phyloP scores from a whole-genome alignment of 2,888 invertebrate genomes.

The Dasysyrphus albostriatus region DNA sequence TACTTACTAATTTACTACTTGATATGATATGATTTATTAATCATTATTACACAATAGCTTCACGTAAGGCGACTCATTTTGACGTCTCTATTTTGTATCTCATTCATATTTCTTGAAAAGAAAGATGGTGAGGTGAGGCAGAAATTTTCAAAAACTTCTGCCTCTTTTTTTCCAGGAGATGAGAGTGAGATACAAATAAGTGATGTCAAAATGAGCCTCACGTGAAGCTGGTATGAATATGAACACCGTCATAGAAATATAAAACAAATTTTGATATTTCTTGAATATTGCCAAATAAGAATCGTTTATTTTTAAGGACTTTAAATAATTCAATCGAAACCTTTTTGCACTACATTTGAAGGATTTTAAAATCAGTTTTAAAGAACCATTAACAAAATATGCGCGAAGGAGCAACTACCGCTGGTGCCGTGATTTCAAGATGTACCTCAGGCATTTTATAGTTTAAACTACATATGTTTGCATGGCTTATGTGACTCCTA shows the following conservation, averaged over 20 bases:
- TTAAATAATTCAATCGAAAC: background rate
- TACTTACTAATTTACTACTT: slow-evolving; percentile 8
- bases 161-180: no score
- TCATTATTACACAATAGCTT: no score
- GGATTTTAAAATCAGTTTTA: background rate
- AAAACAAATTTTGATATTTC: background rate
- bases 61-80: no score
- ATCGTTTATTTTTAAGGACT: background rate
- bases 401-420: background rate
- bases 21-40: background rate
- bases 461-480: slow-evolving; percentile 12
- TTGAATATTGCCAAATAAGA: background rate
- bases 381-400: background rate
- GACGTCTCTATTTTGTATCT: no score
- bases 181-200: no score
- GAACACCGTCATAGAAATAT: no score
- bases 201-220: no score
- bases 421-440: slow-evolving; percentile 15
- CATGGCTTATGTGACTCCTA: slow-evolving; percentile 5
- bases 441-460: slow-evolving; percentile 22
- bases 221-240: no score
- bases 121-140: no score
- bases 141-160: no score
- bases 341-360: background rate
- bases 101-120: no score